phyloP scores from a whole-genome alignment of 2,797 vertebrate genomes.

The Oreochromis grahami region DNA sequence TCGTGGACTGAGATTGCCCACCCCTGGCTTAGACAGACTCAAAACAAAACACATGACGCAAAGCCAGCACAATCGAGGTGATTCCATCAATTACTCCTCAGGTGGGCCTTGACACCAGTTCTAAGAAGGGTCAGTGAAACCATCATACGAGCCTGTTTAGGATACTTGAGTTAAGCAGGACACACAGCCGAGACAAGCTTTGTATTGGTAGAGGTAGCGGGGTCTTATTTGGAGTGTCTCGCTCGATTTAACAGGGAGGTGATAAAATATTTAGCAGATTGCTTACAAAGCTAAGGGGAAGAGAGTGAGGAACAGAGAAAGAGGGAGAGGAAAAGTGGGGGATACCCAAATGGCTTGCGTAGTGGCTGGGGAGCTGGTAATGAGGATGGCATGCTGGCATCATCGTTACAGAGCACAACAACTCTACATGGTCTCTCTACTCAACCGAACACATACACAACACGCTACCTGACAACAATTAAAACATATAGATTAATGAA shows the following conservation, averaged over 20 bases:
- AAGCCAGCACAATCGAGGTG: constrained; percentile 20
- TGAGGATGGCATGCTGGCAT: constrained; percentile 65
- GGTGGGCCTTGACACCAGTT: neutral
- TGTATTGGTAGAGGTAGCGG: constrained; percentile 37
- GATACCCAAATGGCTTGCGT: constrained; percentile 61
- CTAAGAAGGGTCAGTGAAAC: constrained; percentile 18
- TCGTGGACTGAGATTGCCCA: too few relatives aligned
- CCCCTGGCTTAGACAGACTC: neutral
- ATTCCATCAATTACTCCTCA: constrained; percentile 39
- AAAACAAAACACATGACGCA: neutral
- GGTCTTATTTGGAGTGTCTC: constrained; percentile 56
- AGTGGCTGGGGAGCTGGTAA: constrained; percentile 63
- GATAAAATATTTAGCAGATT: constrained; percentile 78
- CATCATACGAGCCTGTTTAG: constrained; percentile 17
- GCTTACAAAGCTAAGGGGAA: constrained; percentile 64
- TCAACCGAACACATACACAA: constrained; percentile 18
- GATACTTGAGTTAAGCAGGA: constrained; percentile 12
- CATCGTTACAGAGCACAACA: constrained; percentile 60
- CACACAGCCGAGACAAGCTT: constrained; percentile 27
- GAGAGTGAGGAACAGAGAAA: neutral
- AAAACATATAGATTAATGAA: constrained; percentile 58
- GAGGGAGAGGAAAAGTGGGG: neutral
- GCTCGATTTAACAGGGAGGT: constrained; percentile 68
- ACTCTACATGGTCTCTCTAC: constrained; percentile 54
- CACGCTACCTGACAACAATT: constrained; percentile 50